Conservation (phyloP, 2,113 vertebrate species). For the Vombatus ursinus region DNA sequence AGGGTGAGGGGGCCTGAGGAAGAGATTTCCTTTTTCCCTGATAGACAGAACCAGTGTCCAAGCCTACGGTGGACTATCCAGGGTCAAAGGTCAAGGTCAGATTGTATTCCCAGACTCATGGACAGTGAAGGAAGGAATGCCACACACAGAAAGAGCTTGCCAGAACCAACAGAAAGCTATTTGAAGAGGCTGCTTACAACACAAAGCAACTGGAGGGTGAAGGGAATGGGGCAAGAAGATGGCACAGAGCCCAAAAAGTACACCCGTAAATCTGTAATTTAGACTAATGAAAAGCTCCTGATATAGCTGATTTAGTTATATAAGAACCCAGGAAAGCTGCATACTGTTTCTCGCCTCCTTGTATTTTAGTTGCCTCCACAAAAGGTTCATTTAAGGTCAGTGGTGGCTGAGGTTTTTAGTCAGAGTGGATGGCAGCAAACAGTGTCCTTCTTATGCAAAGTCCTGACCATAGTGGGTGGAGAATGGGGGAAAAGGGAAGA, state of each 20-base stretch:
- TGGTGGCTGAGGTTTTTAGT: conserved; percentile 58
- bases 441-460: conserved; percentile 68
- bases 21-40: background rate
- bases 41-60: background rate
- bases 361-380: conserved; percentile 72
- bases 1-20: background rate
- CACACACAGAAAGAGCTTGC: too few species aligned
- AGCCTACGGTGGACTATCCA: conserved; percentile 24
- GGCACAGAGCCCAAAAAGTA: conserved; percentile 69
- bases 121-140: conserved; percentile 49
- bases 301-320: conserved; percentile 74
- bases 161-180: conserved; percentile 56
- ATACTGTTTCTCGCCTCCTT: conserved; percentile 66
- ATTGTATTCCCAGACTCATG: conserved; percentile 3
- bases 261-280: conserved; percentile 77
- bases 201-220: conserved; percentile 70
- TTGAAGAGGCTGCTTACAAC: conserved; percentile 71
- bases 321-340: conserved; percentile 75
- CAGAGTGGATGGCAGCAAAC: conserved; percentile 73
- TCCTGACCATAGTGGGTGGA: conserved; percentile 55
- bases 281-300: conserved; percentile 76
- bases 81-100: conserved; percentile 39
- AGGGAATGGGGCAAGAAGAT: conserved; percentile 72
- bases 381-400: conserved; percentile 76
- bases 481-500: fast-evolving